A percentile compares a stretch with the other conserved stretches of the same genome.
Conservation (phyloP, 2,113 vertebrate genomes). For the Chaetops frenatus region DNA sequence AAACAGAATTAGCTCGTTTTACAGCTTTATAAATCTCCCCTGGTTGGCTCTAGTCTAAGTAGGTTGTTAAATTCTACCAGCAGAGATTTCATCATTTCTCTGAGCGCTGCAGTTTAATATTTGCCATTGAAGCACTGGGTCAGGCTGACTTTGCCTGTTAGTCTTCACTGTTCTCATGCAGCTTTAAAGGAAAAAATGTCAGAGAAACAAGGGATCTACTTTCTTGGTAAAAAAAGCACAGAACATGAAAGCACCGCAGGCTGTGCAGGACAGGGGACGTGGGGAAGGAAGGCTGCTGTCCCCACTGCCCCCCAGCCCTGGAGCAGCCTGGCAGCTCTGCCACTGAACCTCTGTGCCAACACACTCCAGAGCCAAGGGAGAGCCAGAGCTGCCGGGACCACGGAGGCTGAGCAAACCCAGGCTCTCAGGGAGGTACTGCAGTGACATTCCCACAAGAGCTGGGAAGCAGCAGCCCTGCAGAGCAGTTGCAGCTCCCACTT, state of each 20-base stretch:
- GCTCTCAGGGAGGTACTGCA: neutral
- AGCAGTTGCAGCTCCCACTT: neutral
- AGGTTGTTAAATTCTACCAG: constrained; percentile 27
- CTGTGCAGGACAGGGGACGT: neutral
- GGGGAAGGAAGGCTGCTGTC: neutral
- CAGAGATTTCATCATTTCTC: constrained; percentile 16
- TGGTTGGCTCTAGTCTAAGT: neutral
- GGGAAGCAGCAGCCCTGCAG: neutral
- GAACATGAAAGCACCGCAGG: neutral
- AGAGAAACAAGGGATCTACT: neutral
- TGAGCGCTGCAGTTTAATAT: neutral
- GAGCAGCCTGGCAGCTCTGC: neutral
- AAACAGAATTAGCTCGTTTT: constrained; percentile 24
- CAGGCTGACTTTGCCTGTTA: neutral
- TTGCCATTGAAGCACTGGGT: neutral
- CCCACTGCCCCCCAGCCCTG: neutral
- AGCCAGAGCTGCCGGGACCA: neutral
- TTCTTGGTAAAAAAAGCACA: neutral
- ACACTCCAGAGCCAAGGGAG: neutral
- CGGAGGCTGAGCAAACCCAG: neutral
- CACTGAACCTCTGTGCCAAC: neutral
- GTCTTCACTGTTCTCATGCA: neutral
- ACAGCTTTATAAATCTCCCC: constrained; percentile 18
- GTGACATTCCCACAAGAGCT: neutral
- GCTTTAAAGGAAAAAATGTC: neutral